phyloP scores from a whole-genome alignment of 2,888 invertebrate genomes.

The Cataglyphis albicans region DNA sequence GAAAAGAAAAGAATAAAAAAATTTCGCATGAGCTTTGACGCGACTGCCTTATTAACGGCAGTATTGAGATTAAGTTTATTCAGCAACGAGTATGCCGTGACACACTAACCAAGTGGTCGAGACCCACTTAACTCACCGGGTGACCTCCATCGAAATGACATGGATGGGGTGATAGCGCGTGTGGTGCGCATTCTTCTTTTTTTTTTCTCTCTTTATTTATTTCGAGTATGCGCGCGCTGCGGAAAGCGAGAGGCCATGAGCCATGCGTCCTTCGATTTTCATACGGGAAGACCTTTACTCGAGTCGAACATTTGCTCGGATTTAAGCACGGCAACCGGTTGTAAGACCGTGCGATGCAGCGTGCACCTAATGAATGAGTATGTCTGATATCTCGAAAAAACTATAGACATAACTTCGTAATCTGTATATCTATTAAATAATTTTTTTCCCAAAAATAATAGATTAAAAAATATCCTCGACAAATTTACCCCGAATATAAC shows the following conservation, averaged over 20 bases:
- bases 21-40: constrained; percentile 60
- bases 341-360: constrained; percentile 1
- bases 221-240: constrained; percentile 70
- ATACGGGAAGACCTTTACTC: constrained; percentile 78
- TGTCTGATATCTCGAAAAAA: neutral
- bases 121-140: constrained; percentile 86
- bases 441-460: neutral
- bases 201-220: constrained; percentile 61
- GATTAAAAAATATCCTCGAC: neutral
- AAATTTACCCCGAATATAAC: neutral
- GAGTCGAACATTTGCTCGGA: constrained; percentile 58
- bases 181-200: constrained; percentile 66
- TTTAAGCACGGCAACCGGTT: constrained; percentile 5
- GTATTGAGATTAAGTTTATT: constrained; percentile 84
- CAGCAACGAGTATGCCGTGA: constrained; percentile 84
- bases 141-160: constrained; percentile 85
- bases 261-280: constrained; percentile 79
- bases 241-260: constrained; percentile 74
- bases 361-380: neutral
- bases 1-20: neutral
- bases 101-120: constrained; percentile 87
- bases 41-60: constrained; percentile 77
- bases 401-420: neutral
- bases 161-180: constrained; percentile 84
- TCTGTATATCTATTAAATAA: neutral